These are phyloP conservation scores for Resseliella maxima DNA, from an alignment of 2,888 invertebrate genomes.

Conservation along the genomic window DNA sequence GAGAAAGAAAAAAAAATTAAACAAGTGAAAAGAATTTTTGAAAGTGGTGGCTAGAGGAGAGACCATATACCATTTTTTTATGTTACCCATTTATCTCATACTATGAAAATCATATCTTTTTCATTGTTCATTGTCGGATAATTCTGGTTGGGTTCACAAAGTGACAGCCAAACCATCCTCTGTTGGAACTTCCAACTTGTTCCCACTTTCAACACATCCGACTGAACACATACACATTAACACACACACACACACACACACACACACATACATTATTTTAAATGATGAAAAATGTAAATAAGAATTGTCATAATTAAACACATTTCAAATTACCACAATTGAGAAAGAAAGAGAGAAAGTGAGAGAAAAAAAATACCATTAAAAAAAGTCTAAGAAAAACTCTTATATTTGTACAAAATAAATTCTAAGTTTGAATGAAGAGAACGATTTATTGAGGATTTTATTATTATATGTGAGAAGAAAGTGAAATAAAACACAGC, in stretches of 20 bases:
- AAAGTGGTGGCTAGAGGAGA: not conserved
- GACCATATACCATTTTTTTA: constrained; percentile 26
- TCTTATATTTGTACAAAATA: constrained; percentile 53
- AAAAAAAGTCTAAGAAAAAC: not conserved
- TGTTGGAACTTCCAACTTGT: not conserved
- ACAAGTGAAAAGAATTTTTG: too few species aligned
- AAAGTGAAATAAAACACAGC: not conserved
- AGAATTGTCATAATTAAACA: constrained; percentile 22
- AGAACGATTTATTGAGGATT: constrained; percentile 32
- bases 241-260: not conserved
- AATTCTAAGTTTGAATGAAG: constrained; percentile 45
- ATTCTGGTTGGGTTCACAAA: not conserved
- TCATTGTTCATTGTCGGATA: not conserved
- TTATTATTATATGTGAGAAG: constrained; percentile 17
- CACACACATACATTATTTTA: not conserved
- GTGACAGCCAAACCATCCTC: not conserved
- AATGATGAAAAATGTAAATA: not conserved
- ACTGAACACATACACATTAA: too few species aligned
- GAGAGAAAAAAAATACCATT: not conserved
- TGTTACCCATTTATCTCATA: constrained; percentile 47
- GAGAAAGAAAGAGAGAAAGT: not conserved
- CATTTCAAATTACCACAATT: constrained; percentile 17
- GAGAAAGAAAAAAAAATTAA: too few species aligned
- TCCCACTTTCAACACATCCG: not conserved
- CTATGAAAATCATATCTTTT: constrained; percentile 28